Evolutionary conservation across 2,888 invertebrate genomes (phyloP), one percentile per base, ranked within the genome.

Genomic region (Chromoteleia sp.): DNA sequence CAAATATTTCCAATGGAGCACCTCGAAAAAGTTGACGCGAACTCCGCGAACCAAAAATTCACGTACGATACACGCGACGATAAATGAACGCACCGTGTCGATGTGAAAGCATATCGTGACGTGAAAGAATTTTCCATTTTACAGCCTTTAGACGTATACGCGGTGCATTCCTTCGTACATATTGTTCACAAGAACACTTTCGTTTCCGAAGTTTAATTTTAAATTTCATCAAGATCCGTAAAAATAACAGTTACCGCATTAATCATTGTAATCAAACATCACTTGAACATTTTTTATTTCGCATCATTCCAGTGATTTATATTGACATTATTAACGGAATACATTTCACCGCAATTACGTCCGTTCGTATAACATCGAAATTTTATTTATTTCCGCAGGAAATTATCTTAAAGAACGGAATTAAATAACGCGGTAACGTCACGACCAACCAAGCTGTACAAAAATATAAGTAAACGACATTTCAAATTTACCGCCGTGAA

Each of bases 21-120:
- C n/a, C 7, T 50, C 25, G 36, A 29, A 61, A 61, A 61, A 41
- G 33, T 48, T 52, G 33, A 3, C 56, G 56, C 48, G 63, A 73
- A 63, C 61, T 63, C 33, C 10, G 17, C 25, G 41, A 56, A 63
- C n/a, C 45, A 48, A 80, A 80, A 73, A 70, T 70, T 12, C 54
- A 75, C 78, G 59, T 45, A 33, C 67, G 43, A 67, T 73, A 43
- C 65, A 54, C 59, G 41, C 52, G 56, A 65, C 56, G 76, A 82
- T 75, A 77, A 81, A 67, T 68, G 77, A 83, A 71, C 70, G 78
- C 82, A 85, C 65, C 86, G 81, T 82, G 84, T 83, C 83, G 85
- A 85, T 83, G 85, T 83, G 88, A 88, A 88, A 88, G 88, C 85
- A 87, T 86, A 77, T 77, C 84, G 82, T 78, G 86, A 83, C 85